Base-by-base conservation (phyloP, 2,797 vertebrate genomes). In the Gymnothorax reevesii region DNA sequence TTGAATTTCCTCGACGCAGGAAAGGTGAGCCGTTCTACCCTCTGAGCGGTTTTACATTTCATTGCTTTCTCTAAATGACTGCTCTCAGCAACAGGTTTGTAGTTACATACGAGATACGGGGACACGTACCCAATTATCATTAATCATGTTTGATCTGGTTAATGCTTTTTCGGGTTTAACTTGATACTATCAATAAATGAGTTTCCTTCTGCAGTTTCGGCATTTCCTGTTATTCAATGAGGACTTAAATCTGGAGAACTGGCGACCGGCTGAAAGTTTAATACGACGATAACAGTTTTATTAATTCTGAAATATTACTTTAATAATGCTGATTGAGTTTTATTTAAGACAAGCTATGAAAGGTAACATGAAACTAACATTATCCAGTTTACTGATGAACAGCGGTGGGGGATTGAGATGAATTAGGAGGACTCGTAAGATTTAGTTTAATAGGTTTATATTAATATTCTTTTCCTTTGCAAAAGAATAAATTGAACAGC, bases 41-140 rank as follows among this genome's bases (percentile, higher is more conserved):
- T 69, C 20, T 25, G 6, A 69, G 4, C 0, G 0, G 25, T 73
- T 13, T 75, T 33, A 15, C 71, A 25, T 75, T 49, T 15, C 33
- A 42, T 75, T 49, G 71, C 13, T 6, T 42, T 3, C 71, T 75
- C 33, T 5, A 49, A 75, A 12, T 33, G 27, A 75, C 33, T 42
- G 7, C 33, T 49, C 71, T 75, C 27, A 33, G 71, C 33, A 49
- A 42, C 71, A 75, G 27, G 71, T 75, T 12, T 42, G 33, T 75
- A 49, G 33, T 42, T 75, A 42, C 33, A 75, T 17, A 75, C 71
- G 17, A 33, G 13, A 49, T 75, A 33, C 71, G 0, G 42, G 71
- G 71, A 33, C 71, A 75, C 27, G 33, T 49, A 75, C 33, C 71
- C 71, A 75, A 49, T 75, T 75, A 75, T 27, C 71, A 75, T 75